Evolutionary conservation across 2,797 vertebrate species (phyloP).

Genomic region (Anabas testudineus): DNA sequence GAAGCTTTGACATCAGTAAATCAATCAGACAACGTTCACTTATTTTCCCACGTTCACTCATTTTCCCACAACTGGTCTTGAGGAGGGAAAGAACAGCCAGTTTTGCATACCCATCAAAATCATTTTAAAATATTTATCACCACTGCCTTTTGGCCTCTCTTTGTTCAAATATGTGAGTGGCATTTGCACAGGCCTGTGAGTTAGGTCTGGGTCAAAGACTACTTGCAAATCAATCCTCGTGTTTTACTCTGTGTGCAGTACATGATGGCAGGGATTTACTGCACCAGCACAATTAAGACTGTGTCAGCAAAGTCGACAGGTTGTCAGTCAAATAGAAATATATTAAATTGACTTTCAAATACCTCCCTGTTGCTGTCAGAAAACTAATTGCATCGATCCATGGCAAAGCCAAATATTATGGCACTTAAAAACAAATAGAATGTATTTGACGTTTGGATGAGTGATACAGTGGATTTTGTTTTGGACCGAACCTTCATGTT

Average conservation of each 20-base stretch:
- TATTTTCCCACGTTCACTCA: slow-evolving; percentile 68
- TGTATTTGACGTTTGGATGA: not conserved
- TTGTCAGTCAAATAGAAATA: slow-evolving; percentile 58
- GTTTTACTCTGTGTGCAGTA: slow-evolving; percentile 59
- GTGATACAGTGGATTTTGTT: not conserved
- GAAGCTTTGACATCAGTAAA: slow-evolving; percentile 62
- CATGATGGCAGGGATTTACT: slow-evolving; percentile 52
- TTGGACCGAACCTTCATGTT: not conserved
- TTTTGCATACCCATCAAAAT: slow-evolving; percentile 35
- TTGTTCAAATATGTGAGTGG: slow-evolving; percentile 24
- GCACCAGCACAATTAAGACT: slow-evolving; percentile 59
- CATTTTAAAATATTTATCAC: slow-evolving; percentile 23
- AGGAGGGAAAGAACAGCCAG: slow-evolving; percentile 15
- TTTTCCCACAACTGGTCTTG: slow-evolving; percentile 60
- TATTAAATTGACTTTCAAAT: slow-evolving; percentile 44
- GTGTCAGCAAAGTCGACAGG: slow-evolving; percentile 47
- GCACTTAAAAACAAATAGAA: slow-evolving; percentile 17
- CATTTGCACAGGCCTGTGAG: slow-evolving; percentile 35
- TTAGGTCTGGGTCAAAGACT: slow-evolving; percentile 48
- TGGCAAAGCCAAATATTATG: not conserved
- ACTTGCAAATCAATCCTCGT: slow-evolving; percentile 60
- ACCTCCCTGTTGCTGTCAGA: slow-evolving; percentile 44
- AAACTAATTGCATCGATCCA: slow-evolving; percentile 44
- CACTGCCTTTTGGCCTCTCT: not conserved
- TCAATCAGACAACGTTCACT: slow-evolving; percentile 61